These are phyloP conservation scores for Coelopa frigida DNA, from an alignment of 1,140 invertebrate genomes.

Conservation along the genomic window DNA sequence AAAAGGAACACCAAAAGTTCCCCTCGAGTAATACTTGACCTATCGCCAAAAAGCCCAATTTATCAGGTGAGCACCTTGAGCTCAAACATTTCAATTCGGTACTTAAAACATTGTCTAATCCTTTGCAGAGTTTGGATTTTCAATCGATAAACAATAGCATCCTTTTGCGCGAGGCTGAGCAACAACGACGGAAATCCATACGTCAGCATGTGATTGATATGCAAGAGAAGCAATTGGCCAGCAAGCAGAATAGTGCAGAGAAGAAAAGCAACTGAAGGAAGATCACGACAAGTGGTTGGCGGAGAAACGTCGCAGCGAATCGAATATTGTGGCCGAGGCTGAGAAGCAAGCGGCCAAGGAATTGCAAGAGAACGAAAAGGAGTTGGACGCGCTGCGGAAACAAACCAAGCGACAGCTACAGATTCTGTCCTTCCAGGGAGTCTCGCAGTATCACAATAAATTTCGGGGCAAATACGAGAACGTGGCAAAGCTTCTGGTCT, in stretches of 20 bases:
- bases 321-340: slow-evolving; percentile 18
- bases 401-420: slow-evolving; percentile 28
- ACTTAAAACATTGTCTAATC: neutral
- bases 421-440: slow-evolving; percentile 24
- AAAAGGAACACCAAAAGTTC: neutral
- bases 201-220: slow-evolving; percentile 21
- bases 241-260: slow-evolving; percentile 5
- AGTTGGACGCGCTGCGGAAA: slow-evolving; percentile 16
- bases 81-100: neutral
- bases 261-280: neutral
- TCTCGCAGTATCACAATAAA: slow-evolving; percentile 26
- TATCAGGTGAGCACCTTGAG: neutral
- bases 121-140: slow-evolving; percentile 10
- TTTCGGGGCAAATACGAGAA: slow-evolving; percentile 29
- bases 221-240: slow-evolving; percentile 14
- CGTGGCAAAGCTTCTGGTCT: slow-evolving; percentile 23
- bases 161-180: slow-evolving; percentile 17
- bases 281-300: neutral
- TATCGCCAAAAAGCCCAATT: neutral
- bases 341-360: slow-evolving; percentile 22
- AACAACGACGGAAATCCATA: slow-evolving; percentile 24
- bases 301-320: slow-evolving; percentile 13
- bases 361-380: slow-evolving; percentile 21
- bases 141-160: slow-evolving; percentile 9
- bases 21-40: neutral